Base-by-base conservation (phyloP, 2,113 vertebrate species). In the Pomatostomus ruficeps region DNA sequence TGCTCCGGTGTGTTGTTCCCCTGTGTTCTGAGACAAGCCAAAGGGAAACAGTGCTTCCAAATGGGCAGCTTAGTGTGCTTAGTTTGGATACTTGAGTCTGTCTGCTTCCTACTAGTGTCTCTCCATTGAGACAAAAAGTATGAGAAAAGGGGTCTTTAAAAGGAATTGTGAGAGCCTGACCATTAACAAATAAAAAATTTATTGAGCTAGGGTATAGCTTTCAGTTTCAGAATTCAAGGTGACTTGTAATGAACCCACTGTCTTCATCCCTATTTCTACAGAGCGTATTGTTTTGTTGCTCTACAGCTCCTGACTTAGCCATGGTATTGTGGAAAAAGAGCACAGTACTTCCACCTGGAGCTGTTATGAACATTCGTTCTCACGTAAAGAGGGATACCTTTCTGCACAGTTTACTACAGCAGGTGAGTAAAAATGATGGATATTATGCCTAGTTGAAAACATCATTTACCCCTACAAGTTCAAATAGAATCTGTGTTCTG, bases 1-100 rank as follows among this genome's bases (percentile, higher is more conserved):
- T 28, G 11, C 49, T 87, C 11, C 0, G 0, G 10, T 63, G 25
- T 68, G 31, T 40, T 42, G 16, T 23, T 80, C 14, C 15, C 12
- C 4, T 29, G 3, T 2, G 1, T 52, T 83, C 51, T 76, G 42
- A 85, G 73, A 77, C 9, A 40, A 29, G 17, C 7, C 35, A 42
- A 83, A 48, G 20, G 15, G 21, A 59, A 79, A 42, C 7, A 52
- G 23, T 8, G 9, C 15, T 74, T 78, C 35, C 10, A 46, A 58
- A 54, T 25, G 35, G 25, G 23, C 13, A 81, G 55, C 19, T 45
- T 78, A n/a, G n/a, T n/a, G n/a, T 2, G 0, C 35, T 80, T 65
- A 33, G 9, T 61, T 70, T 62, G n/a, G 28, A 24, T 77, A 40
- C 17, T 45, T 61, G 11, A 48, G 38, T 55, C 35, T 48, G 16